Evolutionary conservation across 35 echinoderm and acorn worm species (phyloP).

Genomic region (Apostichopus japonicus): DNA sequence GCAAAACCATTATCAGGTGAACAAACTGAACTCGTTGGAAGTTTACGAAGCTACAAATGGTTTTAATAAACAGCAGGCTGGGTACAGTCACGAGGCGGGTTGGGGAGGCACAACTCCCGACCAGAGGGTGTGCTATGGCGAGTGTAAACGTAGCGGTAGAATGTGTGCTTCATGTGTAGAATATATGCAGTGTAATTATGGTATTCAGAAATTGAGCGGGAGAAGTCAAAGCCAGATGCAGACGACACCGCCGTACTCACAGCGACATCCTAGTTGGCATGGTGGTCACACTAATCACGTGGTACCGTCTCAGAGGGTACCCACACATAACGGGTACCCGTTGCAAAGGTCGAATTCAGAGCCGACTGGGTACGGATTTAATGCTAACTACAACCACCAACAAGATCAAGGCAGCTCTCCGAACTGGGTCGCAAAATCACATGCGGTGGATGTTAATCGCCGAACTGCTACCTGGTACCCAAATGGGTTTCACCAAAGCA

Average conservation of each 20-base stretch:
- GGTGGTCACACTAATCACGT: neutral
- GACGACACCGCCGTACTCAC: neutral
- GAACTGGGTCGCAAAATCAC: conserved; percentile 27
- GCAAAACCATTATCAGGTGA: neutral
- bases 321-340: conserved; percentile 28
- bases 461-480: conserved; percentile 1
- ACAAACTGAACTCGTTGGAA: neutral
- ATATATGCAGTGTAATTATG: conserved; percentile 39
- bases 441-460: neutral
- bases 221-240: conserved; percentile 12
- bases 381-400: neutral
- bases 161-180: conserved; percentile 32
- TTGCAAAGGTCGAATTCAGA: conserved; percentile 39
- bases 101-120: neutral
- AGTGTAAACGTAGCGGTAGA: conserved; percentile 36
- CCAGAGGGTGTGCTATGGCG: conserved; percentile 42
- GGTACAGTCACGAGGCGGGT: neutral
- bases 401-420: neutral
- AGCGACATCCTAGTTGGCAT: conserved; percentile 40
- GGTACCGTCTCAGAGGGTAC: neutral
- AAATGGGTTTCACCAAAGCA: conserved; percentile 2
- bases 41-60: neutral
- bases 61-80: neutral
- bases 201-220: neutral
- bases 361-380: conserved; percentile 19